These are phyloP conservation scores for Pocillopora verrucosa DNA, from an alignment of 64 coral and sea anemone genomes.

Conservation along the genomic window DNA sequence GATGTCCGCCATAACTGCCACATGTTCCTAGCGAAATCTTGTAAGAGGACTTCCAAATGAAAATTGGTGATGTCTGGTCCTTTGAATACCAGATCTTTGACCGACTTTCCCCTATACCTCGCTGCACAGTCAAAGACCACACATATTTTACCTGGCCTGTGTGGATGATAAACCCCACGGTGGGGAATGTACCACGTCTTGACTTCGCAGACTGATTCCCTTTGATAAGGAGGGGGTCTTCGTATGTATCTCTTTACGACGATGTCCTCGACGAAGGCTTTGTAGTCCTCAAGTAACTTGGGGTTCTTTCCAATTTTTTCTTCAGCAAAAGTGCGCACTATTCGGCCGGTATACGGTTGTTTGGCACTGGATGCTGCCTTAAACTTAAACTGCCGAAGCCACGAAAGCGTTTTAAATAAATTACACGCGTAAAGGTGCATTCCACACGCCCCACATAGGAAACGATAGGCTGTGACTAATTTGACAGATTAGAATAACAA, in stretches of 20 bases:
- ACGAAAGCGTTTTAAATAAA: too few relatives aligned
- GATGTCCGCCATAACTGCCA: slow-evolving; percentile 54
- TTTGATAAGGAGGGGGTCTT: neutral
- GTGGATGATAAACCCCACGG: slow-evolving; percentile 37
- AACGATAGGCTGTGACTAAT: too few relatives aligned
- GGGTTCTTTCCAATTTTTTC: slow-evolving; percentile 8
- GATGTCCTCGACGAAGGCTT: neutral
- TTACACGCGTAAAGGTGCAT: too few relatives aligned
- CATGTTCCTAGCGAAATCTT: slow-evolving; percentile 40
- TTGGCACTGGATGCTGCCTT: neutral
- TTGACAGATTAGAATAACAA: too few relatives aligned
- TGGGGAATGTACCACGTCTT: slow-evolving; percentile 61
- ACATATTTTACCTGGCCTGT: slow-evolving; percentile 39
- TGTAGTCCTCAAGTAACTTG: neutral
- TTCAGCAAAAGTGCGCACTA: neutral
- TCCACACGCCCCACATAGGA: too few relatives aligned
- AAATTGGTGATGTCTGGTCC: slow-evolving; percentile 42
- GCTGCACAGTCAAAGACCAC: slow-evolving; percentile 44
- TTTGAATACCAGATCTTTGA: slow-evolving; percentile 40
- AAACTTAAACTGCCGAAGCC: too few relatives aligned
- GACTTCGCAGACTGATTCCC: neutral
- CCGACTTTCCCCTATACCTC: slow-evolving; percentile 21
- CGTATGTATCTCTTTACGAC: neutral
- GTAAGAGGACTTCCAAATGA: slow-evolving; percentile 30
- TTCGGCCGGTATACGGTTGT: neutral